These are phyloP conservation scores for Penaeus monodon DNA, from an alignment of 2,888 invertebrate species.

Conservation along the genomic window DNA sequence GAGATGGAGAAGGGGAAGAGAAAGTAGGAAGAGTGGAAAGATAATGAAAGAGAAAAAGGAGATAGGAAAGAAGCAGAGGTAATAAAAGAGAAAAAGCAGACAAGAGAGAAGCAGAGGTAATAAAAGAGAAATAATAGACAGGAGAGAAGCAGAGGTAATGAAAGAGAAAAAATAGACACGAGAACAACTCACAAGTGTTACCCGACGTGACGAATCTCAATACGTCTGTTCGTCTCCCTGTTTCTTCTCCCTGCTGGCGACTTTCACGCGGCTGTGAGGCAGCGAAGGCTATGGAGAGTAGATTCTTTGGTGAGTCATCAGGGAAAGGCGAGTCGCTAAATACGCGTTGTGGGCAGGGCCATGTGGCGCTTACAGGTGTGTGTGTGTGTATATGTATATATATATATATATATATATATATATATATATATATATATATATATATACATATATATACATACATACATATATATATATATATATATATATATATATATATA, in stretches of 20 bases:
- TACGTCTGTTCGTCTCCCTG: not conserved
- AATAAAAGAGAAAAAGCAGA: not conserved
- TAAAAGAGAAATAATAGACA: not conserved
- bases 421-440: too few relatives aligned
- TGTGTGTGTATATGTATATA: too few relatives aligned
- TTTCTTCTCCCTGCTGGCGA: not conserved
- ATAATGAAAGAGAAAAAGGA: not conserved
- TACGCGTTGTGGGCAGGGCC: too few relatives aligned
- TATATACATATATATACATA: too few relatives aligned
- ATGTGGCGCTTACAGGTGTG: too few relatives aligned
- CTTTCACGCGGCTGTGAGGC: too few relatives aligned
- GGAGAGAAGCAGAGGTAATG: constrained; percentile 4
- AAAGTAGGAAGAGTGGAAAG: not conserved
- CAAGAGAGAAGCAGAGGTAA: constrained; percentile 4
- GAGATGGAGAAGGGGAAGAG: not conserved
- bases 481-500: too few relatives aligned
- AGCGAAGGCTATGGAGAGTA: too few relatives aligned
- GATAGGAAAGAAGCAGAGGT: not conserved
- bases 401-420: too few relatives aligned
- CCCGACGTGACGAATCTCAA: not conserved
- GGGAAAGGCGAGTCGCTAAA: too few relatives aligned
- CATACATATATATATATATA: too few relatives aligned
- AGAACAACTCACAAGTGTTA: not conserved
- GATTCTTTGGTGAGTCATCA: too few relatives aligned
- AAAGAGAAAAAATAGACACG: not conserved